phyloP scores from a whole-genome alignment of 2,113 vertebrate species.

The Eira barbara region DNA sequence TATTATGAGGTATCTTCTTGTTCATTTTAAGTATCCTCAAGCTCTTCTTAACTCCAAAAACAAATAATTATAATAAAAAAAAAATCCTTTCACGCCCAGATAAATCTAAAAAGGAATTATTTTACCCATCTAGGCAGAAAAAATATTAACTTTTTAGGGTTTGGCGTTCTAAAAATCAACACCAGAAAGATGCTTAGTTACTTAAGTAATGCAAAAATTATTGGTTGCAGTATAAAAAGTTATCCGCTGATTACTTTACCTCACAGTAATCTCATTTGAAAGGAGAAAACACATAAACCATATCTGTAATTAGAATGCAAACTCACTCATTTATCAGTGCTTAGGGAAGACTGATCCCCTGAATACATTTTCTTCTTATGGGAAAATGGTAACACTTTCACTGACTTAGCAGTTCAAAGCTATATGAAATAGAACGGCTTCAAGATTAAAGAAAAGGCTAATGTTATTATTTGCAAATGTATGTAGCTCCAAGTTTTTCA shows the following conservation, averaged over 20 bases:
- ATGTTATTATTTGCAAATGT: slow-evolving; percentile 35
- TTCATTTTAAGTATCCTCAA: slow-evolving; percentile 68
- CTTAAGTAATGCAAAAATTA: slow-evolving; percentile 57
- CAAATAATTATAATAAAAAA: slow-evolving; percentile 65
- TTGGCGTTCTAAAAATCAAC: slow-evolving; percentile 57
- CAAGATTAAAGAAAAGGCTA: neutral
- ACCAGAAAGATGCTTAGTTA: slow-evolving; percentile 54
- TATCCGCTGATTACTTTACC: slow-evolving; percentile 65
- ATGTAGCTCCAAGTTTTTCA: slow-evolving; percentile 13
- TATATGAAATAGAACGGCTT: slow-evolving; percentile 30
- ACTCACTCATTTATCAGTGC: slow-evolving; percentile 51
- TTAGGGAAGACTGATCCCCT: slow-evolving; percentile 57
- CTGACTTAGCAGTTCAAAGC: neutral
- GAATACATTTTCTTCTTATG: slow-evolving; percentile 10
- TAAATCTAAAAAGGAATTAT: slow-evolving; percentile 56
- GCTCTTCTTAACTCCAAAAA: slow-evolving; percentile 59
- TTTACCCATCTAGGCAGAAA: slow-evolving; percentile 60
- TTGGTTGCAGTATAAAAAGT: slow-evolving; percentile 50
- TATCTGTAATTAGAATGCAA: slow-evolving; percentile 62
- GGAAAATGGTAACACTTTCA: slow-evolving; percentile 46
- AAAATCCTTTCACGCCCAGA: slow-evolving; percentile 40
- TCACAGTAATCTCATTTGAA: slow-evolving; percentile 63
- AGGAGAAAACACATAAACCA: slow-evolving; percentile 61
- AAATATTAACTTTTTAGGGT: slow-evolving; percentile 63
- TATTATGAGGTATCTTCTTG: slow-evolving; percentile 42